Evolutionary conservation across 2,888 invertebrate genomes (phyloP), one percentile per base, ranked within the genome.

Genomic region (Drepana falcataria): DNA sequence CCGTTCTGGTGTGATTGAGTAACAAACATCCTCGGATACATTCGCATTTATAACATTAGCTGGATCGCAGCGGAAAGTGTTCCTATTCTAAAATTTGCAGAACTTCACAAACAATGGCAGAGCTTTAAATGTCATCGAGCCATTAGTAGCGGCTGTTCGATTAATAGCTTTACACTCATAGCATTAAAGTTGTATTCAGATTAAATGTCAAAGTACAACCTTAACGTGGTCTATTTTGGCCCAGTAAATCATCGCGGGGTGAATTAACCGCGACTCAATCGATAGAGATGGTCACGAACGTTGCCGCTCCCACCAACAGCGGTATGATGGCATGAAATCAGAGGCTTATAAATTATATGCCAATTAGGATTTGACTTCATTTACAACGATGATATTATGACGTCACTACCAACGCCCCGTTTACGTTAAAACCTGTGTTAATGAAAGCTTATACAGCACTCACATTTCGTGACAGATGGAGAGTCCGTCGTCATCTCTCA

Each of bases 141-240:
- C 3, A 9, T 4, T 4, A 3, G 44, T 44, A 44, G 44, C 9
- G 3, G 4, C 37, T 37, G 37, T 44, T 44, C 9, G 44, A 44
- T 44, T 44, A 44, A 44, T 44, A 44, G 9, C 44, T 9, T 44
- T 44, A 44, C 44, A 9, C 44, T 1, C 9, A 44, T 44, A 44
- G 44, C 9, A 6, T 44, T 44, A 44, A 9, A 44, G 44, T 44
- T 44, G 44, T 44, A 44, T 44, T 44, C 44, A 44, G 44, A 44
- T 44, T 9, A 40, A 51, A 51, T 51, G 41, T 41, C 40, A 40
- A 49, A 33, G 37, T 7, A 49, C 41, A 55, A 57, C 57, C 54
- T 59, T 55, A 53, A 52, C 54, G 53, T 52, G 40, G 40, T 51
- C 49, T 49, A 51, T 41, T 44, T 44, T 9, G 44, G 44, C 44